phyloP scores from a whole-genome alignment of 1,140 invertebrate species.

The Sycophila sp. region DNA sequence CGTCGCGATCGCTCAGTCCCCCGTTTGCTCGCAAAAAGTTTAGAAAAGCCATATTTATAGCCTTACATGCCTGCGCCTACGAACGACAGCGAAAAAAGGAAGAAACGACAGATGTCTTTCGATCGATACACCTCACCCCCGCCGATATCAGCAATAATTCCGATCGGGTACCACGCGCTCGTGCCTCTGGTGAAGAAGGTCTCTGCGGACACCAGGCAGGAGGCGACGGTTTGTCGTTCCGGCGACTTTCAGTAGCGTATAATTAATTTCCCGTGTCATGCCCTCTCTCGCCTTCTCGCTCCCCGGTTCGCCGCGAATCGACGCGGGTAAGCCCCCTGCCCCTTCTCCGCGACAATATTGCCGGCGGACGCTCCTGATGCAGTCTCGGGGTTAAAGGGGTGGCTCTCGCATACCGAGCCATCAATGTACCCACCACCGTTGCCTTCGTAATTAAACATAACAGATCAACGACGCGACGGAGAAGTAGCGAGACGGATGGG shows the following conservation, averaged over 20 bases:
- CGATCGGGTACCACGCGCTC: too few species aligned
- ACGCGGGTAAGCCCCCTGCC: slow-evolving; percentile 52
- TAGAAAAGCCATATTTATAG: slow-evolving; percentile 11
- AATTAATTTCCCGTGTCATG: slow-evolving; percentile 67
- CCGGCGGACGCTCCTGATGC: slow-evolving; percentile 55
- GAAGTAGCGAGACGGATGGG: neutral
- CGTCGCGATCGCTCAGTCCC: neutral
- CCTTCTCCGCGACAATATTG: slow-evolving; percentile 63
- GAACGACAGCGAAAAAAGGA: neutral
- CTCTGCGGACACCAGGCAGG: slow-evolving; percentile 1
- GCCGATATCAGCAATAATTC: neutral
- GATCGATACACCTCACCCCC: slow-evolving; percentile 5
- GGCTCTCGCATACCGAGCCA: slow-evolving; percentile 58
- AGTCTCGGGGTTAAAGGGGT: slow-evolving; percentile 56
- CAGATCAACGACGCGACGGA: slow-evolving; percentile 55
- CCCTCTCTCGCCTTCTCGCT: slow-evolving; percentile 30
- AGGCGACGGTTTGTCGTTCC: slow-evolving; percentile 4
- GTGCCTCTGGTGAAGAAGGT: too few species aligned
- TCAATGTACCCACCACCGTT: slow-evolving; percentile 61
- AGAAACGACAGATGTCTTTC: neutral
- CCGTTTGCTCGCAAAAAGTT: neutral
- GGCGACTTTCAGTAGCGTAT: slow-evolving; percentile 63
- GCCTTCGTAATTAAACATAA: slow-evolving; percentile 66
- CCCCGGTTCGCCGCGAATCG: slow-evolving; percentile 42
- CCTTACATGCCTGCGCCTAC: slow-evolving; percentile 5